Conservation (phyloP, 2,797 vertebrate species). For the Malacoraja senta region DNA sequence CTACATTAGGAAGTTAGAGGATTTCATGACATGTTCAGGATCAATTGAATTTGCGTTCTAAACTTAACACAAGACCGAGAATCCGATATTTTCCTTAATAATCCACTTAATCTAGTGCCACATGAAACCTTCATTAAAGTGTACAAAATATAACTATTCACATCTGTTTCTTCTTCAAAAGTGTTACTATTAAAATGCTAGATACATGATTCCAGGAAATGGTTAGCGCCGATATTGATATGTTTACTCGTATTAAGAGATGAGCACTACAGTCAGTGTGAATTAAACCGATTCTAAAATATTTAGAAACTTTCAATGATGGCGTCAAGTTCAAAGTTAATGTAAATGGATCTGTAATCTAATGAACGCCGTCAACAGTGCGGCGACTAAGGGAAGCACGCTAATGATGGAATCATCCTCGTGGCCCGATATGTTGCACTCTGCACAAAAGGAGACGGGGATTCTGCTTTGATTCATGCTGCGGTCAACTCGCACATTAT, state of each 20-base stretch:
- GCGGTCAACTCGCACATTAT: background rate
- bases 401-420: background rate
- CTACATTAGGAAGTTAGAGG: background rate
- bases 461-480: constrained; percentile 21
- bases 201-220: background rate
- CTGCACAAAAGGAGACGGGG: background rate
- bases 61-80: background rate
- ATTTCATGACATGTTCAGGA: background rate
- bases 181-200: background rate
- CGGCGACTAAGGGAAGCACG: background rate
- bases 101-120: background rate
- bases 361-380: background rate
- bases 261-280: background rate
- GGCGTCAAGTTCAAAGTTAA: background rate
- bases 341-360: constrained; percentile 3
- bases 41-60: background rate
- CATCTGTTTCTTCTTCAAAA: too few species aligned
- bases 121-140: background rate
- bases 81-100: background rate
- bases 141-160: background rate
- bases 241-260: background rate
- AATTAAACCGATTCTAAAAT: background rate
- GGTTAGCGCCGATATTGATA: background rate
- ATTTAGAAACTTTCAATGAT: background rate
- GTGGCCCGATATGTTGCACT: background rate